These are phyloP conservation scores for Notolepis coatsorum DNA, from an alignment of 2,797 vertebrate genomes.

Conservation along the genomic window DNA sequence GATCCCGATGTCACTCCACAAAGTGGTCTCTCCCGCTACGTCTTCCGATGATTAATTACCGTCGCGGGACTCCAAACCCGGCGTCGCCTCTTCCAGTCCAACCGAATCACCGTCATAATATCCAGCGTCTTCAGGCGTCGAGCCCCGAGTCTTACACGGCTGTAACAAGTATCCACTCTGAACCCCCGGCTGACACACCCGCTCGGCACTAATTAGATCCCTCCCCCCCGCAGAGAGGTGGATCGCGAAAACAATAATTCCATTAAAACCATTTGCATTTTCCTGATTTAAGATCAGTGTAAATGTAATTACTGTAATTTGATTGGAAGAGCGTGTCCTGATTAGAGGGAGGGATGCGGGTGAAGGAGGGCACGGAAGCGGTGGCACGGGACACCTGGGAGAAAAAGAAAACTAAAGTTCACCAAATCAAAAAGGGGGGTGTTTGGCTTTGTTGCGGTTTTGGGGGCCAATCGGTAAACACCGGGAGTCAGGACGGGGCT, in stretches of 20 bases:
- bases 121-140: not conserved
- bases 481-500: not conserved
- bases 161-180: conserved; percentile 24
- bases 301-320: conserved; percentile 57
- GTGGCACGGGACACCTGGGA: conserved; percentile 11
- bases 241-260: conserved; percentile 51
- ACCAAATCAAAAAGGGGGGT: not conserved
- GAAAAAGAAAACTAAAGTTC: not conserved
- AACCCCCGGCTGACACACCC: conserved; percentile 39
- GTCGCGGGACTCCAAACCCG: not conserved
- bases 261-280: conserved; percentile 63
- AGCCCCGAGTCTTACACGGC: conserved; percentile 6
- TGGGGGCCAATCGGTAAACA: not conserved
- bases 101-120: not conserved
- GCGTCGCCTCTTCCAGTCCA: not conserved
- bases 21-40: not conserved
- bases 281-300: conserved; percentile 47
- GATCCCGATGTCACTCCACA: not conserved
- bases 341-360: conserved; percentile 28
- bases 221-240: conserved; percentile 45
- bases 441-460: not conserved
- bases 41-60: not conserved
- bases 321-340: conserved; percentile 48
- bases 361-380: conserved; percentile 16
- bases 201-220: conserved; percentile 47